These are phyloP conservation scores for Mobula birostris DNA, from an alignment of 2,113 vertebrate genomes.

Conservation along the genomic window DNA sequence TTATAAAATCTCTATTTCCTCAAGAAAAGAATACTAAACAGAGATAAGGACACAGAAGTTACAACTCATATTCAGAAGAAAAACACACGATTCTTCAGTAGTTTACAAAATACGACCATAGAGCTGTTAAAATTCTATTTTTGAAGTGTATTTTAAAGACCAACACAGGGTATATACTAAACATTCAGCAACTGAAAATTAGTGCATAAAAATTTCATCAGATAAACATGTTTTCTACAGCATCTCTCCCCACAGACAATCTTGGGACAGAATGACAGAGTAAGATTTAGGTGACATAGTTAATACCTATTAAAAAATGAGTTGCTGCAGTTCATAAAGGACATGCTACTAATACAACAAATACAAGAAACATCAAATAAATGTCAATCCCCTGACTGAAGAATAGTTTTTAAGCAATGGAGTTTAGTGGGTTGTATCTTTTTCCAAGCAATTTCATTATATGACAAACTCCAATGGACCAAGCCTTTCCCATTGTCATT, in stretches of 20 bases:
- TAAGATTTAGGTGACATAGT: background rate
- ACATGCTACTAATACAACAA: background rate
- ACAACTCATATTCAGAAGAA: background rate
- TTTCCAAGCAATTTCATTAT: background rate
- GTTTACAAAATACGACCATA: background rate
- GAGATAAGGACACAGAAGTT: background rate
- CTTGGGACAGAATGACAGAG: background rate
- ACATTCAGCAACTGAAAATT: background rate
- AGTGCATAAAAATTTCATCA: background rate
- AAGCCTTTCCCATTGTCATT: background rate
- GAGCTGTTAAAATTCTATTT: background rate
- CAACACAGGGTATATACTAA: background rate
- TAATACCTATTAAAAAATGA: background rate
- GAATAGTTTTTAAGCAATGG: background rate
- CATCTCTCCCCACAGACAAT: too few species aligned
- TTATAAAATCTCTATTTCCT: too few species aligned
- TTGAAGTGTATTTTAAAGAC: background rate
- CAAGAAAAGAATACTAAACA: background rate
- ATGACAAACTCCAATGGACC: background rate
- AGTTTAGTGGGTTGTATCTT: background rate
- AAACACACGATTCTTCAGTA: background rate
- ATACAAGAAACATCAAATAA: background rate
- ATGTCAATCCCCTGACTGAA: background rate
- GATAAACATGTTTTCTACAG: too few species aligned
- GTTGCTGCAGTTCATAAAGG: background rate